Evolutionary conservation across 2,113 vertebrate species (phyloP).

Genomic region (Upupa epops): DNA sequence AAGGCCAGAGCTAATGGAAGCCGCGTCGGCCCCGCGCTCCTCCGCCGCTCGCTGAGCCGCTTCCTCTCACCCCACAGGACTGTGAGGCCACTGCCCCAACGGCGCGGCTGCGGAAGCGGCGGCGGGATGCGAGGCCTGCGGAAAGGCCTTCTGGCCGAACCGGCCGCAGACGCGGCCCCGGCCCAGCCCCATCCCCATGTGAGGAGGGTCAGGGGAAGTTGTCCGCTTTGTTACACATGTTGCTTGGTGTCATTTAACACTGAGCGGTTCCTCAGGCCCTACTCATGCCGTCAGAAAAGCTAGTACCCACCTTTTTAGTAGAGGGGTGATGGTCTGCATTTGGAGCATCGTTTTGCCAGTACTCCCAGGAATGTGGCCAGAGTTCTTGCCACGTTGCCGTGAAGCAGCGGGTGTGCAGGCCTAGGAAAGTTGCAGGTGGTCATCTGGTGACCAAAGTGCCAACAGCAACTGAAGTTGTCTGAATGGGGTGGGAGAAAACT

Average conservation of each 20-base stretch:
- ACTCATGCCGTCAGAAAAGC: rapidly evolving
- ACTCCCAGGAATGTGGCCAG: rapidly evolving
- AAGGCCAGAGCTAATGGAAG: slow-evolving; percentile 67
- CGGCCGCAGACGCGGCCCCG: background rate
- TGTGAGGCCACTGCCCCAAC: background rate
- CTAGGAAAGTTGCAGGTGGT: rapidly evolving
- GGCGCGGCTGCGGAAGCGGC: background rate
- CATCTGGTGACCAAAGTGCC: rapidly evolving
- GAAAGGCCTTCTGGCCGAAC: background rate
- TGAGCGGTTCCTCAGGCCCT: rapidly evolving
- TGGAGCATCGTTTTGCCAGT: rapidly evolving
- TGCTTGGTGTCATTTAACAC: rapidly evolving
- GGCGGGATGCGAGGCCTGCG: slow-evolving; percentile 8
- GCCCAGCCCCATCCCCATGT: background rate
- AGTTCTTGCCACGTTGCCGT: background rate
- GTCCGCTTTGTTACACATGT: rapidly evolving
- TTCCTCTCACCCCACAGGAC: too few relatives aligned
- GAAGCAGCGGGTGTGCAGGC: rapidly evolving
- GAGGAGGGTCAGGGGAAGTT: background rate
- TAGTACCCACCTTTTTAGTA: rapidly evolving
- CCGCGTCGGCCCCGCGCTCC: slow-evolving; percentile 7
- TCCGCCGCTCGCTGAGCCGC: background rate
- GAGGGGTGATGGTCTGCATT: rapidly evolving
- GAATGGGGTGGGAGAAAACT: too few relatives aligned
- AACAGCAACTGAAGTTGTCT: background rate